Conservation (phyloP, 2,113 vertebrate genomes). For the Chaetodon trifascialis region DNA sequence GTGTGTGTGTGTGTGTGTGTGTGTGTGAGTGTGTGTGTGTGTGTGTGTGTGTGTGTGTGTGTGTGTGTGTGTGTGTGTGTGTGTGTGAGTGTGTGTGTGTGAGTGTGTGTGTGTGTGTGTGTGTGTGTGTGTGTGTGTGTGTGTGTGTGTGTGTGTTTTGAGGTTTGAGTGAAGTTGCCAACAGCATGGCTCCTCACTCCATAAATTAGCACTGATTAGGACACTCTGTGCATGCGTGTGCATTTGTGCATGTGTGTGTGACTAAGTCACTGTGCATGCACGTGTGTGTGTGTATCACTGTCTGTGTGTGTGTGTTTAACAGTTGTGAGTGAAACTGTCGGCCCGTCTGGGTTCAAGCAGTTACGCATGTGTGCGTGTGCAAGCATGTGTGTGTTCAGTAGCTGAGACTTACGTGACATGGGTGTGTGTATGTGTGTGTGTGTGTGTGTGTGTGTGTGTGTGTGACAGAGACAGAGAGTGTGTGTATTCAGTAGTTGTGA, state of each 20-base stretch:
- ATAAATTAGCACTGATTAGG: conserved; percentile 70
- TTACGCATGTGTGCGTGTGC: conserved; percentile 14
- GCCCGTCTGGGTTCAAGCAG: background rate
- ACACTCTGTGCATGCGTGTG: conserved; percentile 43
- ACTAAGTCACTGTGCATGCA: background rate
- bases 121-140: conserved; percentile 21
- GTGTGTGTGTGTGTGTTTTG: conserved; percentile 13
- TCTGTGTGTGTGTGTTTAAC: background rate
- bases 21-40: conserved; percentile 11
- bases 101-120: conserved; percentile 15
- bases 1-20: conserved; percentile 17
- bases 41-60: conserved; percentile 17
- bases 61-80: conserved; percentile 17
- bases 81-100: conserved; percentile 19
- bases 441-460: conserved; percentile 27
- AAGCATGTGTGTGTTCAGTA: conserved; percentile 16
- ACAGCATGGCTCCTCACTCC: conserved; percentile 54
- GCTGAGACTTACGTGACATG: conserved; percentile 31
- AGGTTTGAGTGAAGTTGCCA: conserved; percentile 33
- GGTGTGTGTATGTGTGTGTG: conserved; percentile 25
- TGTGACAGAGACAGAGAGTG: background rate
- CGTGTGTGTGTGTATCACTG: background rate
- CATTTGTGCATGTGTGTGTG: conserved; percentile 13
- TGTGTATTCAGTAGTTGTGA: conserved; percentile 59
- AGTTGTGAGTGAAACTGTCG: background rate